These are phyloP conservation scores for Spatula versicolor DNA, from an alignment of 2,797 vertebrate species.

Conservation along the genomic window DNA sequence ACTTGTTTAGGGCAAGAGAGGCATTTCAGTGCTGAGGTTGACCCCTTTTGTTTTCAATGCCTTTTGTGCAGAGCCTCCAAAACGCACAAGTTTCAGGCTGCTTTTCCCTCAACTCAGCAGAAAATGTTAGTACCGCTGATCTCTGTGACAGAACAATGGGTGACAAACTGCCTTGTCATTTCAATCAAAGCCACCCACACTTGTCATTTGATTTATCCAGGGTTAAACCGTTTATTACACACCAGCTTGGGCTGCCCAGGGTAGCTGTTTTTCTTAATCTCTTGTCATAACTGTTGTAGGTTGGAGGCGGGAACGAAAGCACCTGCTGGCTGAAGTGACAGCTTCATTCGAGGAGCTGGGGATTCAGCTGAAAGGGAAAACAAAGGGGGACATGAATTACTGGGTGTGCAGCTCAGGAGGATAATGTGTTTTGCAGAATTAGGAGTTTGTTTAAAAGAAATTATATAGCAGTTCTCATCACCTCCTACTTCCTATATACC, in stretches of 20 bases:
- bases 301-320: conserved; percentile 9
- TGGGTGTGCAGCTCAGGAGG: neutral
- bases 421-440: neutral
- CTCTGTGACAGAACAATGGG: conserved; percentile 12
- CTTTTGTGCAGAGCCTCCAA: neutral
- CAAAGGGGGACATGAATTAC: neutral
- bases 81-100: neutral
- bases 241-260: conserved; percentile 5
- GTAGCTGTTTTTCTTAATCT: conserved; percentile 67
- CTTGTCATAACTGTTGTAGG: conserved; percentile 40
- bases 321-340: conserved; percentile 46
- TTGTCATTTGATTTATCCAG: conserved; percentile 66
- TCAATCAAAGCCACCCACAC: conserved; percentile 71
- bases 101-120: conserved; percentile 68
- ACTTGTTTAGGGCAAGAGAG: neutral
- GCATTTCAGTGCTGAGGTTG: neutral
- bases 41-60: neutral
- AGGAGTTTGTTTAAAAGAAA: conserved; percentile 26
- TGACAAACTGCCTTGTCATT: conserved; percentile 73
- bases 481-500: neutral
- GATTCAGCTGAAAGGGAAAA: conserved; percentile 21
- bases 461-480: neutral
- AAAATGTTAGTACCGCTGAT: conserved; percentile 41
- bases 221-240: conserved; percentile 52
- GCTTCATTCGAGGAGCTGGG: conserved; percentile 38